These are phyloP conservation scores for Haemorhous mexicanus DNA, from an alignment of 2,113 vertebrate genomes.

Conservation along the genomic window DNA sequence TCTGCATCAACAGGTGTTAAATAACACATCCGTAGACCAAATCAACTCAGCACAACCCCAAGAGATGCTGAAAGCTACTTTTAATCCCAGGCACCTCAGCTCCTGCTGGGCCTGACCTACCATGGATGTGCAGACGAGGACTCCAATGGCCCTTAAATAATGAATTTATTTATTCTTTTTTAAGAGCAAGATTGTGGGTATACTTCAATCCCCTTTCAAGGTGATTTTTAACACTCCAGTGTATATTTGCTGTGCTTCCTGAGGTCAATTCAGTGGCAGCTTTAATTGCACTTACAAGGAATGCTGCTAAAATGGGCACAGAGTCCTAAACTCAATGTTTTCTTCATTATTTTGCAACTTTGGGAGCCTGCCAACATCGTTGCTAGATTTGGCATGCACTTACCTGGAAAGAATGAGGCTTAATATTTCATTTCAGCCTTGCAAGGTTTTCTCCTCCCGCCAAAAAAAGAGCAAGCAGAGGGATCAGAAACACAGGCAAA, in stretches of 20 bases:
- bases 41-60: background rate
- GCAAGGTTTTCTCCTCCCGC: slow-evolving; percentile 24
- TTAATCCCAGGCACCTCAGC: background rate
- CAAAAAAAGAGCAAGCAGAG: background rate
- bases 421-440: slow-evolving; percentile 69
- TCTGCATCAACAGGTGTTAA: background rate
- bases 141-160: background rate
- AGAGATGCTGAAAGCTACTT: background rate
- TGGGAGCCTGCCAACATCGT: slow-evolving; percentile 55
- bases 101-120: background rate
- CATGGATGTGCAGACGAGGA: background rate
- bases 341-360: slow-evolving; percentile 75
- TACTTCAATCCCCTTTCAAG: background rate
- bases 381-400: slow-evolving; percentile 71
- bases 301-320: slow-evolving; percentile 53
- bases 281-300: slow-evolving; percentile 56
- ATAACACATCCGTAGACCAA: fast-evolving
- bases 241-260: background rate
- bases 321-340: slow-evolving; percentile 62
- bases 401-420: slow-evolving; percentile 74
- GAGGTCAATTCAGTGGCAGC: slow-evolving; percentile 27
- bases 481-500: background rate
- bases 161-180: background rate
- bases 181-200: background rate
- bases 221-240: background rate